Base-by-base conservation (phyloP, 2,888 invertebrate species). In the Andrena flavipes region DNA sequence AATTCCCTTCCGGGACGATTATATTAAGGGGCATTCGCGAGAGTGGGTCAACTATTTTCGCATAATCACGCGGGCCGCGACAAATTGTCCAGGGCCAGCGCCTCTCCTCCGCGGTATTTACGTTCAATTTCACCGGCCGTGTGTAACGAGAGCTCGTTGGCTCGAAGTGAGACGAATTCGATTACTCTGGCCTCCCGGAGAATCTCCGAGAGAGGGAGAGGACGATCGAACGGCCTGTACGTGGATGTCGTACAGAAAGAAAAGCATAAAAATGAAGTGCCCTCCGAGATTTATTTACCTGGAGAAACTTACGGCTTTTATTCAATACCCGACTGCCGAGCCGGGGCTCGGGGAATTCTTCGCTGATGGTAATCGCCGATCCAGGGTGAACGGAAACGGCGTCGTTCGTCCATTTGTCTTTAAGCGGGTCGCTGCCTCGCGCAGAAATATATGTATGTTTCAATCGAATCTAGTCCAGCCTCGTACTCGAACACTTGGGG, bases 71-170 rank as follows among this genome's bases (percentile, higher is more conserved):
- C 62, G 35, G 54, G 13, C 23, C 48, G 54, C 60, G 70, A 67
- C 56, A 70, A 63, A 75, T 56, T 60, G 75, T 48, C 73, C 59
- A 65, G 49, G 48, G 20, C 56, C 76, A 59, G 64, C 42, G 54
- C 62, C 63, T 51, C 67, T 71, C 54, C 49, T 42, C 62, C n/a
- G 62, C 49, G 69, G 83, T 83, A 72, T 85, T 82, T 84, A 86
- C 79, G 81, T 83, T 79, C 84, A 86, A 85, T 81, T 87, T 88
- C 85, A 59, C 79, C 76, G 74, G 76, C 81, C 82, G 74, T 82
- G 84, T 75, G 80, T 83, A 89, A 87, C 87, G 81, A 89, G 84
- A 83, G 80, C 89, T 85, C 82, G 85, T 84, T 85, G 84, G 85
- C 85, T 65, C 80, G 71, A 85, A 78, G 85, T 82, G 85, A 82